Evolutionary conservation across 2,888 invertebrate genomes (phyloP).

Genomic region (Mythimna lalbum): DNA sequence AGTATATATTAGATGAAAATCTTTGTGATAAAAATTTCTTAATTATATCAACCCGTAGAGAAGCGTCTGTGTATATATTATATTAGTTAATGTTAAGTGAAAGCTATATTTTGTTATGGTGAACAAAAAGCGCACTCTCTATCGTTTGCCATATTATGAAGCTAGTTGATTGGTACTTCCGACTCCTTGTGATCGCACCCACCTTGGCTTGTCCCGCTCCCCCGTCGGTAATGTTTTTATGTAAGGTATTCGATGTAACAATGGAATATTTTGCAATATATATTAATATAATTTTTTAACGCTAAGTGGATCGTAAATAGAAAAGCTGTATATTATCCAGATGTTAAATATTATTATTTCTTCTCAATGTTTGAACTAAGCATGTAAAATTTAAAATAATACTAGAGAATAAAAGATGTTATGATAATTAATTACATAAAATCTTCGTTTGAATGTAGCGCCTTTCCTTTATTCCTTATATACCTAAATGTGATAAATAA

Average conservation of each 20-base stretch:
- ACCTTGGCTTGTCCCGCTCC: constrained; percentile 73
- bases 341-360: constrained; percentile 91
- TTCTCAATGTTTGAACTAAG: constrained; percentile 90
- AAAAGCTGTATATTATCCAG: constrained; percentile 88
- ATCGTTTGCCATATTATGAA: constrained; percentile 81
- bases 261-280: constrained; percentile 90
- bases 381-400: constrained; percentile 91
- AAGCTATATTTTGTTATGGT: constrained; percentile 89
- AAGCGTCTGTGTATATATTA: constrained; percentile 82
- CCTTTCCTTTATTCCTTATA: constrained; percentile 73
- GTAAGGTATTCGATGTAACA: constrained; percentile 83
- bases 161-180: constrained; percentile 69
- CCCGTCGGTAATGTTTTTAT: constrained; percentile 67
- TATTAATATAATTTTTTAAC: constrained; percentile 82
- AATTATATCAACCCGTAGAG: constrained; percentile 84
- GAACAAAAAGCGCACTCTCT: constrained; percentile 80
- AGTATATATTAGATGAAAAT: constrained; percentile 82
- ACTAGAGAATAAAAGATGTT: constrained; percentile 91
- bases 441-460: constrained; percentile 84
- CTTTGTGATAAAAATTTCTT: constrained; percentile 86
- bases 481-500: constrained; percentile 34
- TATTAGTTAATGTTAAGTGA: constrained; percentile 80
- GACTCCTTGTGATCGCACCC: constrained; percentile 74
- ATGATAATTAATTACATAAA: constrained; percentile 90
- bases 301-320: constrained; percentile 87